Base-by-base conservation (phyloP, 2,113 vertebrate species). In the Gorsachius goisagi region DNA sequence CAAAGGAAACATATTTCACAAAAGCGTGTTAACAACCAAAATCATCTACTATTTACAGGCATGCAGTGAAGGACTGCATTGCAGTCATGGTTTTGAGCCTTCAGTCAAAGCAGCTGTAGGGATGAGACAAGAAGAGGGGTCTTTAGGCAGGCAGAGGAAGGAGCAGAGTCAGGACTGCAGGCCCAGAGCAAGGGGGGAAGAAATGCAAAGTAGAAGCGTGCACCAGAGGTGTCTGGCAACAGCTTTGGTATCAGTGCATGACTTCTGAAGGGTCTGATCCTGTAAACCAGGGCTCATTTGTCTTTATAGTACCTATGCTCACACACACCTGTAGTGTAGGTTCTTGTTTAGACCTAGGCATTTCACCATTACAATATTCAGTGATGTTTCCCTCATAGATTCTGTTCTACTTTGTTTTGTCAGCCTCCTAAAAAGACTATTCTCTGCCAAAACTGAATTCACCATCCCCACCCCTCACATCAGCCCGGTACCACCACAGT, bases 1-100 rank as follows among this genome's bases (percentile, higher is more conserved):
- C 24, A 77, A 58, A 90, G 15, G 16, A 67, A 93, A 3, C 0
- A 0, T 13, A 14, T 50, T 62, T 27, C 52, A 53, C 20, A 18
- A 0, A 2, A 33, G 7, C 0, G 2, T 6, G 3, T 24, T 44
- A 76, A 24, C n/a, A 63, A 4, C 60, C 26, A 10, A 30, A 66
- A n/a, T 28, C 15, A 22, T 52, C 72, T 15, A 18, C n/a, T 28
- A 18, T 28, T 22, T 56, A 47, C 4, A 12, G 68, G 7, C 11
- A 12, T 1, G 7, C 35, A 59, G 16, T 7, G 21, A 85, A 28
- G 7, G 19, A 5, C 3, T 1, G 2, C 21, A 50, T 4, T n/a
- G 33, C 16, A 55, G 2, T 27, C n/a, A 4, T 1, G 9, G 33
- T 22, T 35, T 33, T 9, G 62, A 69, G 28, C 9, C 30, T 20